Conservation (phyloP, 2,888 invertebrate genomes). For the Druceiella hillmani region DNA sequence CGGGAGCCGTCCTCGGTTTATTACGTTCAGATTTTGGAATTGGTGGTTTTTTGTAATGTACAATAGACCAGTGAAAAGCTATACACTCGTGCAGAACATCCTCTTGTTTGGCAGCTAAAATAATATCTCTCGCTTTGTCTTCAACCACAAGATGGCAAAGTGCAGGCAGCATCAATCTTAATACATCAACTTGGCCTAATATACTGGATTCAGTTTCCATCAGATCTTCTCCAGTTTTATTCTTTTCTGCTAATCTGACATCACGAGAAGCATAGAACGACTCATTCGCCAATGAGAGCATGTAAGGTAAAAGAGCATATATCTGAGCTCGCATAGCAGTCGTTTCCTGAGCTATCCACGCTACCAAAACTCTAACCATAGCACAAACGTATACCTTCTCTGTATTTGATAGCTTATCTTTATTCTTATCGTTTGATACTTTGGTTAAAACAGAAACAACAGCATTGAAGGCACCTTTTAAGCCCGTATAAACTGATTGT, state of each 20-base stretch:
- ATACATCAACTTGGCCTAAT: slow-evolving; percentile 61
- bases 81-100: slow-evolving; percentile 74
- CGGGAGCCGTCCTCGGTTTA: slow-evolving; percentile 69
- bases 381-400: slow-evolving; percentile 80
- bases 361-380: slow-evolving; percentile 75
- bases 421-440: slow-evolving; percentile 69
- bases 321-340: slow-evolving; percentile 81
- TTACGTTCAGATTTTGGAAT: slow-evolving; percentile 75
- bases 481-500: slow-evolving; percentile 81
- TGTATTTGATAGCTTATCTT: slow-evolving; percentile 58
- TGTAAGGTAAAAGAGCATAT: slow-evolving; percentile 74
- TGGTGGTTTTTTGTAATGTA: slow-evolving; percentile 76
- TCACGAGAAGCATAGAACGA: slow-evolving; percentile 71
- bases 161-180: slow-evolving; percentile 81
- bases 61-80: slow-evolving; percentile 81
- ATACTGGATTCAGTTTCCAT: slow-evolving; percentile 43
- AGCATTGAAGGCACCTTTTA: slow-evolving; percentile 85
- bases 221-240: slow-evolving; percentile 52
- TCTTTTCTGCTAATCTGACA: slow-evolving; percentile 62
- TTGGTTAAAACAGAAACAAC: slow-evolving; percentile 68
- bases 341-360: slow-evolving; percentile 91
- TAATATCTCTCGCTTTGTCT: slow-evolving; percentile 76
- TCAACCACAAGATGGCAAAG: slow-evolving; percentile 89
- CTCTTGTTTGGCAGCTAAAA: slow-evolving; percentile 73
- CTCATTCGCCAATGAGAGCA: slow-evolving; percentile 74